These are phyloP conservation scores for Chaenocephalus aceratus DNA, from an alignment of 2,113 vertebrate species.

Conservation along the genomic window DNA sequence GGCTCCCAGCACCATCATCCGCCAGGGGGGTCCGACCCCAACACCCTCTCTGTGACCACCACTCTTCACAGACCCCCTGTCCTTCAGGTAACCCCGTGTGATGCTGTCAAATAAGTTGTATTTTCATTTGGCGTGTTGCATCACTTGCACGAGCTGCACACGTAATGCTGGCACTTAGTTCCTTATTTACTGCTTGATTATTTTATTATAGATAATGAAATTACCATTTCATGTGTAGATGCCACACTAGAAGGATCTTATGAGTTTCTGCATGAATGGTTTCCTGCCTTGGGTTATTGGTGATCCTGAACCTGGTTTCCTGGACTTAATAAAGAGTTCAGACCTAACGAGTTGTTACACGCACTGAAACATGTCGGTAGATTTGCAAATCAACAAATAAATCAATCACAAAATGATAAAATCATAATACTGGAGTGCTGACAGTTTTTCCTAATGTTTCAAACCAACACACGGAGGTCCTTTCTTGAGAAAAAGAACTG, in stretches of 20 bases:
- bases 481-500: slow-evolving; percentile 5
- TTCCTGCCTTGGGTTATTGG: neutral
- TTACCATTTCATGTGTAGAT: neutral
- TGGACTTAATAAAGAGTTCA: neutral
- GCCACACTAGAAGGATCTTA: neutral
- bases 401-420: neutral
- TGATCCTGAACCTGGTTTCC: slow-evolving; percentile 5
- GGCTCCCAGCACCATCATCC: slow-evolving; percentile 91
- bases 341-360: neutral
- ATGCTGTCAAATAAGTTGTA: neutral
- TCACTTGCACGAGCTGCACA: neutral
- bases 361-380: neutral
- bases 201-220: neutral
- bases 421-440: neutral
- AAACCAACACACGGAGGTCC: neutral
- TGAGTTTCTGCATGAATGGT: neutral
- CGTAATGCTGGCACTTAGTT: no score
- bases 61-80: slow-evolving; percentile 92
- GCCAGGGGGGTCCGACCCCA: slow-evolving; percentile 90
- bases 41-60: slow-evolving; percentile 87
- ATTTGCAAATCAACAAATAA: neutral
- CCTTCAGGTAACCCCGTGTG: slow-evolving; percentile 83
- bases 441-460: neutral
- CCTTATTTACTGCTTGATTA: no score
- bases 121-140: neutral